phyloP scores from a whole-genome alignment of 1,140 invertebrate genomes.

The Kradibia gibbosae region DNA sequence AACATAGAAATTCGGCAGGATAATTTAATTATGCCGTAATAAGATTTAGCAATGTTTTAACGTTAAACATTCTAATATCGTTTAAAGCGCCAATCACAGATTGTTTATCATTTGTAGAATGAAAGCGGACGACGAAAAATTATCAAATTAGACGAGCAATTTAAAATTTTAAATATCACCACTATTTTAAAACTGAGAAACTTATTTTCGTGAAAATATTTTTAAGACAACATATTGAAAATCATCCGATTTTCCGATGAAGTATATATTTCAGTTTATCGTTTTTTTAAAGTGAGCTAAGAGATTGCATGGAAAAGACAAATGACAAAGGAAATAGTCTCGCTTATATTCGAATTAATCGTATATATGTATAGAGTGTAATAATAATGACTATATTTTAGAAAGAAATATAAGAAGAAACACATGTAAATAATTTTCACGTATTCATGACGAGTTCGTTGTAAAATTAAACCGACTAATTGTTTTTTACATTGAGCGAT shows the following conservation, averaged over 20 bases:
- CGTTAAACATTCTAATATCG: neutral
- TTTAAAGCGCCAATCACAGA: neutral
- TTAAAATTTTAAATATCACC: neutral
- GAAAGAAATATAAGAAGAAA: slow-evolving; percentile 30
- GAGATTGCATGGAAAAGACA: slow-evolving; percentile 1
- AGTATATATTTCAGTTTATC: slow-evolving; percentile 20
- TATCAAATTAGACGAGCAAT: neutral
- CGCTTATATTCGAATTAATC: slow-evolving; percentile 31
- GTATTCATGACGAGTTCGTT: slow-evolving; percentile 45
- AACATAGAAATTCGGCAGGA: neutral
- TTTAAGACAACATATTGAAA: neutral
- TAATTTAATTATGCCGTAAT: neutral
- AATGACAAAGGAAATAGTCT: slow-evolving; percentile 27
- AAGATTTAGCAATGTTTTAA: neutral
- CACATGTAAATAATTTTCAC: slow-evolving; percentile 46
- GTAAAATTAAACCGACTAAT: slow-evolving; percentile 40
- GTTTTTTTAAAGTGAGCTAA: slow-evolving; percentile 14
- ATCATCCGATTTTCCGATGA: neutral
- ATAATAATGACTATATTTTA: slow-evolving; percentile 27
- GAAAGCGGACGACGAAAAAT: neutral
- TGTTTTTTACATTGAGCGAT: slow-evolving; percentile 47
- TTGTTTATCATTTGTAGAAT: neutral
- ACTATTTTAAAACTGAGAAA: neutral
- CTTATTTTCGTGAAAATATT: slow-evolving; percentile 13
- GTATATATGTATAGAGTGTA: slow-evolving; percentile 41